Evolutionary conservation across 2,113 vertebrate species (phyloP).

Genomic region (Barnardius zonarius): DNA sequence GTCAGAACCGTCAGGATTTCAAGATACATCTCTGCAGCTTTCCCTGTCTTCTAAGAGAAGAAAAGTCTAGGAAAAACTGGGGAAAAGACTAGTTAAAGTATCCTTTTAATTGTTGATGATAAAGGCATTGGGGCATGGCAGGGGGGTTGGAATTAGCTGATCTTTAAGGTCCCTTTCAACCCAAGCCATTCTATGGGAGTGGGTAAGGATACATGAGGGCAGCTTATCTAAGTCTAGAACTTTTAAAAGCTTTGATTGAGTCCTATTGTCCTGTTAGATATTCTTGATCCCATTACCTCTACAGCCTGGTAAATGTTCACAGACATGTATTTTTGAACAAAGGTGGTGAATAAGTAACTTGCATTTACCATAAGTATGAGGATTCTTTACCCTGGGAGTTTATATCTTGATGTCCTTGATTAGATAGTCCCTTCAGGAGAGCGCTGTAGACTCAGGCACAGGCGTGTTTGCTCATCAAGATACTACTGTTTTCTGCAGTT

Average conservation of each 20-base stretch:
- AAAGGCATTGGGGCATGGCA: neutral
- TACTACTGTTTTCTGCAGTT: neutral
- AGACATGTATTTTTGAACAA: neutral
- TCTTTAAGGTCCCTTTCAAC: neutral
- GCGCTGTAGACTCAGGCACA: neutral
- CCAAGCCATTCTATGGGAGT: neutral
- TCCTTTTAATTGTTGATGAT: neutral
- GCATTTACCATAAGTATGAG: neutral
- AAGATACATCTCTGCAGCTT: neutral
- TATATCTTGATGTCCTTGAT: neutral
- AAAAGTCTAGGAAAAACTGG: neutral
- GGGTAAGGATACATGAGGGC: neutral
- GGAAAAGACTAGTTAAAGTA: neutral
- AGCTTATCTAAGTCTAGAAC: neutral
- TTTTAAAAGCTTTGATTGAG: neutral
- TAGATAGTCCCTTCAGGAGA: neutral
- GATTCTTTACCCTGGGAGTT: neutral
- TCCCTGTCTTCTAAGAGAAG: neutral
- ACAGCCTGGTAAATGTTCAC: neutral
- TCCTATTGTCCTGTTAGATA: neutral
- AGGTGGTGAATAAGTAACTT: neutral
- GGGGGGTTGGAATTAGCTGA: neutral
- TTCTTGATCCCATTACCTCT: neutral
- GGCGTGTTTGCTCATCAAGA: neutral
- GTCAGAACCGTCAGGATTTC: neutral